Conservation (phyloP, 1,140 invertebrate species). For the Heliconius himera region DNA sequence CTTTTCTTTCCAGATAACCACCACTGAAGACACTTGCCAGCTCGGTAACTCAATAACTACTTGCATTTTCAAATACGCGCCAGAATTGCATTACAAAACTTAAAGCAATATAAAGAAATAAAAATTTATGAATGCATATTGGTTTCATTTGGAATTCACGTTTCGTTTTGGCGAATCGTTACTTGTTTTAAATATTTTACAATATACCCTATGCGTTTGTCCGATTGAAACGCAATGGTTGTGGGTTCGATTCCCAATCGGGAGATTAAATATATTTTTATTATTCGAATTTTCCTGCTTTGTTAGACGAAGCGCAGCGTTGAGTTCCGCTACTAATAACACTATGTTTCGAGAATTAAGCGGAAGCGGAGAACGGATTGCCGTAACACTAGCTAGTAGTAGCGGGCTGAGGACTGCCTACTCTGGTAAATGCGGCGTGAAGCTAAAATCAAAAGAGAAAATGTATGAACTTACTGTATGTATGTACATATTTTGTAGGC, state of each 20-base stretch:
- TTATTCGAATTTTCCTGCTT: too few species aligned
- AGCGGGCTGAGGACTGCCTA: too few species aligned
- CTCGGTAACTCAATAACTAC: conserved; percentile 68
- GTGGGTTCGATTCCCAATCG: neutral
- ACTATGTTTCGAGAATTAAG: too few species aligned
- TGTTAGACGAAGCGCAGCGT: too few species aligned
- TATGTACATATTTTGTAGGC: too few species aligned
- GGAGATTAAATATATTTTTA: too few species aligned
- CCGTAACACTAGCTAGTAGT: too few species aligned
- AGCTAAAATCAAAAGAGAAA: too few species aligned
- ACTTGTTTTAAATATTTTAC: conserved; percentile 23
- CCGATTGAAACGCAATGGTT: neutral
- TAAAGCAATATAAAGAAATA: conserved; percentile 40
- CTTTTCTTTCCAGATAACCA: conserved; percentile 57
- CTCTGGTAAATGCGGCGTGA: too few species aligned
- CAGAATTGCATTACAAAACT: conserved; percentile 68
- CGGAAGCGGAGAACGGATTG: too few species aligned
- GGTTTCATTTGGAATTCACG: conserved; percentile 24
- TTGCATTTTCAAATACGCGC: conserved; percentile 75
- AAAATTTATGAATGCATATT: conserved; percentile 26
- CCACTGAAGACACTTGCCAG: conserved; percentile 51
- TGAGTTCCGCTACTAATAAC: too few species aligned
- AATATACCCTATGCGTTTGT: neutral
- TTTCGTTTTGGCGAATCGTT: neutral
- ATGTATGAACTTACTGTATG: too few species aligned